Evolutionary conservation across 2,888 invertebrate genomes (phyloP), one percentile per base, ranked within the genome.

Genomic region (Apotomis turbidana): DNA sequence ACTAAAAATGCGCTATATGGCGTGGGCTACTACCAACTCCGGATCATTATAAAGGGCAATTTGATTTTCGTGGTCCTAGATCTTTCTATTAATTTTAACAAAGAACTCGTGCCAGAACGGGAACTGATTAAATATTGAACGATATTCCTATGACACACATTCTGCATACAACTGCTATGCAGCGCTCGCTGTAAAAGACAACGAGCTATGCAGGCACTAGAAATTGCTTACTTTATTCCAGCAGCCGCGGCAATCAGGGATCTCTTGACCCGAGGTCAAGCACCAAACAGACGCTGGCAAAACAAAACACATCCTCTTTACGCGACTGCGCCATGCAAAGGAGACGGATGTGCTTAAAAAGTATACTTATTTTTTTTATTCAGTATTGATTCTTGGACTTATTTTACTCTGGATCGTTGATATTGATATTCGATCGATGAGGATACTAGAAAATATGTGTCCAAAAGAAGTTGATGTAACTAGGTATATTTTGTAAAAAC

Each of bases 261-360:
- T 86, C 85, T 86, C 88, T 91, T 90, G 90, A 91, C 90, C 90
- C 81, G 83, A 83, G 85, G 84, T 81, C 85, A 88, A 89, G 86
- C 84, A 83, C 75, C 78, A 81, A 85, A 89, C 86, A 87, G 87
- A 87, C 85, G 85, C 78, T 78, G 77, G 72, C 27, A 82, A 81
- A 81, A 80, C 81, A 82, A 78, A 76, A 79, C 80, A 79, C 75
- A 74, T 61, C 76, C 75, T 27, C 27, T 1, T 27, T 27, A 27
- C 27, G 2, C 27, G 27, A 27, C 27, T 27, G 27, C 27, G 27
- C 27, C 27, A 27, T 27, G 27, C 27, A 27, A 27, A 27, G 27
- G 27, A 27, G 27, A 27, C 27, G 27, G 27, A 27, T 27, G 27
- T 27, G 27, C 2, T 27, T 27, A 27, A 27, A 27, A 27, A 27